Evolutionary conservation across 2,797 vertebrate genomes (phyloP).

Genomic region (Lates japonicus): DNA sequence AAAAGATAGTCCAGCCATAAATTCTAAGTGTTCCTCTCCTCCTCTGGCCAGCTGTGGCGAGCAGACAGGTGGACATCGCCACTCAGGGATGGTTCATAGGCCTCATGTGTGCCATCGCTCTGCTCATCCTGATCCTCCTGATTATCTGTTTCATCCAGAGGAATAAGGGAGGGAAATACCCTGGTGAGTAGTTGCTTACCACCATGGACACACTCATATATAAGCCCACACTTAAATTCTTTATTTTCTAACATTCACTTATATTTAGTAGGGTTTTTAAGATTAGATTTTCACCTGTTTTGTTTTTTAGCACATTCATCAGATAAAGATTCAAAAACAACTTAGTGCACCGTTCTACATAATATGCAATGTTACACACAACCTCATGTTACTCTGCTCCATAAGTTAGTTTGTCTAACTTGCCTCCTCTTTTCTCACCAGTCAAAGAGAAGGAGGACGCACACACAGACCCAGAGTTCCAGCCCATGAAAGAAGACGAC

Average conservation of each 20-base stretch:
- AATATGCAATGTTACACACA: neutral
- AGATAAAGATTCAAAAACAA: neutral
- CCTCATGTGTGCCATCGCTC: conserved; percentile 98
- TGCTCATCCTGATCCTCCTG: conserved; percentile 97
- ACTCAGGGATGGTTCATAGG: conserved; percentile 99
- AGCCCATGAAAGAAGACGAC: conserved; percentile 99
- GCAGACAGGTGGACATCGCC: conserved; percentile 97
- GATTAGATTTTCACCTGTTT: neutral
- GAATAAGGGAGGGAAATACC: conserved; percentile 99
- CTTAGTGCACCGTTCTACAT: too few species aligned
- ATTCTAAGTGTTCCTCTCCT: conserved; percentile 41
- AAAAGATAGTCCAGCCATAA: conserved; percentile 2
- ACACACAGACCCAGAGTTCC: conserved; percentile 97
- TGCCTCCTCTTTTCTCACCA: conserved; percentile 68
- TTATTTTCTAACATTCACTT: neutral
- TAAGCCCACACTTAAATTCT: neutral
- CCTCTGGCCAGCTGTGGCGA: conserved; percentile 91
- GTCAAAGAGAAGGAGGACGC: conserved; percentile 99
- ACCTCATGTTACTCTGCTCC: neutral
- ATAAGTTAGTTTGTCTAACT: conserved; percentile 1
- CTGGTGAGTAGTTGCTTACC: conserved; percentile 85
- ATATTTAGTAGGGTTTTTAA: neutral
- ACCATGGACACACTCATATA: neutral
- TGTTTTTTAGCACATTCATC: neutral
- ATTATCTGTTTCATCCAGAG: conserved; percentile 99